Base-by-base conservation (phyloP, 2,113 vertebrate species). In the Ciconia stormi region DNA sequence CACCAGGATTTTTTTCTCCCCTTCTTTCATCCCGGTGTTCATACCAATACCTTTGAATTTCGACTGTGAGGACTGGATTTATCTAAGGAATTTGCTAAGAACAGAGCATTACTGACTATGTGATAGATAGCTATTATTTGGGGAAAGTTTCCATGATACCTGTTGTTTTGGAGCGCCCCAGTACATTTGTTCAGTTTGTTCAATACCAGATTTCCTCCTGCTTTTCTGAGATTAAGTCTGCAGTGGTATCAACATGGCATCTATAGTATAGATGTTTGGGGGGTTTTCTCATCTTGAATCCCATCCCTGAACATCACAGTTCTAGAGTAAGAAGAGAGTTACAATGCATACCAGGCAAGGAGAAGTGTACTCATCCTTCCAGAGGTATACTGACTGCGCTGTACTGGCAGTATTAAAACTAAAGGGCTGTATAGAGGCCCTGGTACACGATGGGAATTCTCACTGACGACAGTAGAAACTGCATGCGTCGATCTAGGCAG, bases 361-460 rank as follows among this genome's bases (percentile, higher is more conserved):
- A 65, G 69, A 63, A 91, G 81, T 2, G 34, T 55, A 44, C 16
- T 62, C 30, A 25, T 66, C 47, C 52, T 92, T 70, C 71, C 84
- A 69, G 59, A 7, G 5, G 27, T 46, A 7, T 52, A 30, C 66
- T 78, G 78, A 16, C 44, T 70, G 66, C 0, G 1, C 62, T 4
- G 1, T 47, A 55, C 46, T 27, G 25, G 70, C 52, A 56, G 42
- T 6, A 4, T 55, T 50, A 85, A 61, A 94, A 65, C 44, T 44
- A 32, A 73, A 94, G 50, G 88, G 23, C 81, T 73, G 49, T 40
- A 4, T 10, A 84, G 65, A 87, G 88, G 71, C 66, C 94, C 36
- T 81, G 87, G 59, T 84, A 90, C 82, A 38, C 9, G 16, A 87
- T 76, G 83, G 92, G 80, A 93, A 77, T 96, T 93, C 93, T 87